Evolutionary conservation across 1,140 invertebrate species (phyloP).

Genomic region (Brachionus manjavacas): DNA sequence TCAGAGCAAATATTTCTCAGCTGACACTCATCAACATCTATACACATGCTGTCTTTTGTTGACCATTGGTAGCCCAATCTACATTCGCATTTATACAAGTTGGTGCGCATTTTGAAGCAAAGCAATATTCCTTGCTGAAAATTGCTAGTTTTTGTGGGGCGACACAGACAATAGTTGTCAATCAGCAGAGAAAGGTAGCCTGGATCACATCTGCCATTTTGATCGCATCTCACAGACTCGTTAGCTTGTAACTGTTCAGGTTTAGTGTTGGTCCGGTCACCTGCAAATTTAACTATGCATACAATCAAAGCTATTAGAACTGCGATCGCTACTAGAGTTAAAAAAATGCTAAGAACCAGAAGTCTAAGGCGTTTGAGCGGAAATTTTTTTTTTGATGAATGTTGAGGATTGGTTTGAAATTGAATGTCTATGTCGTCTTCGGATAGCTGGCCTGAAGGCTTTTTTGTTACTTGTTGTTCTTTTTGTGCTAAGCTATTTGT

Average conservation of each 20-base stretch:
- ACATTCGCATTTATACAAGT: background rate
- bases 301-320: background rate
- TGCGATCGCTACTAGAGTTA: background rate
- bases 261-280: background rate
- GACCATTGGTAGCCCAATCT: background rate
- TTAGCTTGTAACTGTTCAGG: background rate
- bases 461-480: background rate
- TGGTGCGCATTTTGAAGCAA: background rate
- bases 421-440: background rate
- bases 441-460: background rate
- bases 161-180: background rate
- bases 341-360: background rate
- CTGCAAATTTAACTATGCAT: background rate
- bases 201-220: background rate
- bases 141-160: background rate
- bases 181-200: background rate
- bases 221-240: background rate
- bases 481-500: background rate
- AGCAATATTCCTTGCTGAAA: background rate
- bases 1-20: background rate
- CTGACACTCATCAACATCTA: background rate
- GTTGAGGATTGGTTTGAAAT: background rate
- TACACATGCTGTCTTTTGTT: background rate
- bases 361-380: background rate
- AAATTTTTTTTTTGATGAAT: background rate